These are phyloP conservation scores for Lerema accius DNA, from an alignment of 1,140 invertebrate genomes.

Conservation along the genomic window DNA sequence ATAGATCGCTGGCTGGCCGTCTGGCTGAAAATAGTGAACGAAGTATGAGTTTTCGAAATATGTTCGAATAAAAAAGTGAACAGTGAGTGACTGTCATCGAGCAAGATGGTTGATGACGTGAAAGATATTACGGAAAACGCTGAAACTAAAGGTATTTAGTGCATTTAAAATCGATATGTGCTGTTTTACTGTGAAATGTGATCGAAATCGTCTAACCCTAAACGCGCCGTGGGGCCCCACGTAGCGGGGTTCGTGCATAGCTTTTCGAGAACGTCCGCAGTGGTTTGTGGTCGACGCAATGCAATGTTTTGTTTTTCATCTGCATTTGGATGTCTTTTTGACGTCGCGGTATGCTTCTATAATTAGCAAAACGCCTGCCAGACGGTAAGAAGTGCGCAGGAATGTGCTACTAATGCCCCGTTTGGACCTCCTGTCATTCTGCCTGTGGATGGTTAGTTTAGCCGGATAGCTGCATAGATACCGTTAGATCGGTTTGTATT, in stretches of 20 bases:
- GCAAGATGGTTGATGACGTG: conserved; percentile 82
- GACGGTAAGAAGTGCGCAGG: conserved; percentile 59
- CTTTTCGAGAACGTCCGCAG: conserved; percentile 77
- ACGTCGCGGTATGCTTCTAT: conserved; percentile 78
- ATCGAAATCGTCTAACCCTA: conserved; percentile 77
- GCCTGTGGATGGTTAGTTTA: conserved; percentile 45
- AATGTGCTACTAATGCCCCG: conserved; percentile 60
- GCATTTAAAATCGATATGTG: conserved; percentile 76
- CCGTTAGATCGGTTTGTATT: conserved; percentile 52
- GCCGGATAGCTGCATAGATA: conserved; percentile 50
- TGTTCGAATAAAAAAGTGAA: conserved; percentile 81
- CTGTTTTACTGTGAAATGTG: conserved; percentile 77
- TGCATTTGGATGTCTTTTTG: conserved; percentile 75
- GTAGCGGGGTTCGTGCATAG: conserved; percentile 70
- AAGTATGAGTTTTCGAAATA: conserved; percentile 81
- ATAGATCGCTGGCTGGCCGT: conserved; percentile 78
- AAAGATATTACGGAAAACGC: conserved; percentile 80
- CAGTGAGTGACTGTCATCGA: conserved; percentile 79
- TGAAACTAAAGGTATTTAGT: conserved; percentile 80
- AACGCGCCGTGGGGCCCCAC: conserved; percentile 78
- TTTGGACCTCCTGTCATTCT: conserved; percentile 55
- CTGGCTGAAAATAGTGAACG: conserved; percentile 80
- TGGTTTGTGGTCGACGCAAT: conserved; percentile 65
- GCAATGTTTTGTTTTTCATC: conserved; percentile 77
- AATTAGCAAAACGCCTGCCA: conserved; percentile 71